Percentiles rank a stretch among this genome's conserved stretches.
These are phyloP conservation scores for Drosophila albomicans DNA, from an alignment of 1,140 invertebrate genomes.

Conservation along the genomic window DNA sequence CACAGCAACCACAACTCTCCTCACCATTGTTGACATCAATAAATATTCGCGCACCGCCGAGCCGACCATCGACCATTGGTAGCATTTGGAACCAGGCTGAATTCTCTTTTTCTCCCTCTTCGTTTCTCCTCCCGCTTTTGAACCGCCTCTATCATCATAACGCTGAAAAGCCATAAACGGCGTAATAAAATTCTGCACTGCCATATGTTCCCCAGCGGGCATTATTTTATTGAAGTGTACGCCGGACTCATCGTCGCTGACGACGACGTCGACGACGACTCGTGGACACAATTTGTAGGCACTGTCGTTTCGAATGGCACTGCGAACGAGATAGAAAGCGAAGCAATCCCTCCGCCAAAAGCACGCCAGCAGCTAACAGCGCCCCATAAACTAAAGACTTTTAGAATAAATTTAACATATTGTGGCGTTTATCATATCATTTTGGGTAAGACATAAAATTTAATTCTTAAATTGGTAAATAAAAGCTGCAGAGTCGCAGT, in stretches of 20 bases:
- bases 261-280: conserved; percentile 3
- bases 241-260: conserved; percentile 19
- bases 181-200: conserved; percentile 82
- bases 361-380: not conserved
- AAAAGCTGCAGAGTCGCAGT: conserved; percentile 29
- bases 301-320: conserved; percentile 8
- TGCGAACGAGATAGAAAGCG: not conserved
- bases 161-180: conserved; percentile 80
- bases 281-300: conserved; percentile 71
- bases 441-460: conserved; percentile 58
- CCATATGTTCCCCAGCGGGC: conserved; percentile 82
- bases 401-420: conserved; percentile 78
- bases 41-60: conserved; percentile 75
- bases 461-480: conserved; percentile 75
- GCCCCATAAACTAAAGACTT: conserved; percentile 80
- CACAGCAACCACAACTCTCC: not conserved
- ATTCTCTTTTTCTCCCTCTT: not conserved
- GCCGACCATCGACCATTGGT: conserved; percentile 18
- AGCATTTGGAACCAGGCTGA: not conserved
- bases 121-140: not conserved
- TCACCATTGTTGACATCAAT: conserved; percentile 73
- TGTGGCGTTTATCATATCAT: conserved; percentile 78
- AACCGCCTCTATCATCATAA: conserved; percentile 63
- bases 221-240: conserved; percentile 76
- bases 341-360: conserved; percentile 6